Conservation (phyloP, 1,140 invertebrate species). For the Drosophila quadrilineata region DNA sequence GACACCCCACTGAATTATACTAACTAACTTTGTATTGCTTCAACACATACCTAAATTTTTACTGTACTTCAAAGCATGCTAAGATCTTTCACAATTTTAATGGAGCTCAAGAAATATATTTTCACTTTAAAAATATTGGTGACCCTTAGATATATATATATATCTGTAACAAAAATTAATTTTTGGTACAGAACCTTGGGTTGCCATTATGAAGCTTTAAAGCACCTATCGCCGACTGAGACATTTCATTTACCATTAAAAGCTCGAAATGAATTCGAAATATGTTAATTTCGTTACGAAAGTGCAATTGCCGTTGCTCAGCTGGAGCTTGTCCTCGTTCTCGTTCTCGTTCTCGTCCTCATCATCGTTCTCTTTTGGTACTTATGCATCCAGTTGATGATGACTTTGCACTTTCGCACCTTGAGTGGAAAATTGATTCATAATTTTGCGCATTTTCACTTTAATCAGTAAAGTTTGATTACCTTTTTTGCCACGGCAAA, state of each 20-base stretch:
- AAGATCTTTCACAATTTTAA: no score
- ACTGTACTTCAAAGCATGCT: no score
- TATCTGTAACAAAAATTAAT: no score
- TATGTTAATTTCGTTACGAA: conserved; percentile 5
- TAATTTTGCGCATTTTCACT: conserved; percentile 61
- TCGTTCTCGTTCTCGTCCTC: neutral
- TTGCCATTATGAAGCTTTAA: neutral
- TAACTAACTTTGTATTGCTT: no score
- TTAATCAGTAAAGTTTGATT: conserved; percentile 62
- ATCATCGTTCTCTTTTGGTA: neutral
- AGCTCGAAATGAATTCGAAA: neutral
- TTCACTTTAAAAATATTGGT: neutral
- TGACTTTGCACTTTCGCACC: conserved; percentile 48
- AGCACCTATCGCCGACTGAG: neutral
- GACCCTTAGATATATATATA: no score
- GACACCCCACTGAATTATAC: conserved; percentile 55
- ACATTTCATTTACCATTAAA: neutral
- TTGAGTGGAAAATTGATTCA: conserved; percentile 59
- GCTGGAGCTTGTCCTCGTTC: no score
- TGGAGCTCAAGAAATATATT: no score
- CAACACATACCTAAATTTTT: no score
- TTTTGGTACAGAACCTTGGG: no score
- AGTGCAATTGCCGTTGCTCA: conserved; percentile 2
- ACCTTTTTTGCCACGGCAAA: conserved; percentile 32
- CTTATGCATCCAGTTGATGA: conserved; percentile 38